Evolutionary conservation across 2,797 vertebrate species (phyloP).

Genomic region (Emys orbicularis): DNA sequence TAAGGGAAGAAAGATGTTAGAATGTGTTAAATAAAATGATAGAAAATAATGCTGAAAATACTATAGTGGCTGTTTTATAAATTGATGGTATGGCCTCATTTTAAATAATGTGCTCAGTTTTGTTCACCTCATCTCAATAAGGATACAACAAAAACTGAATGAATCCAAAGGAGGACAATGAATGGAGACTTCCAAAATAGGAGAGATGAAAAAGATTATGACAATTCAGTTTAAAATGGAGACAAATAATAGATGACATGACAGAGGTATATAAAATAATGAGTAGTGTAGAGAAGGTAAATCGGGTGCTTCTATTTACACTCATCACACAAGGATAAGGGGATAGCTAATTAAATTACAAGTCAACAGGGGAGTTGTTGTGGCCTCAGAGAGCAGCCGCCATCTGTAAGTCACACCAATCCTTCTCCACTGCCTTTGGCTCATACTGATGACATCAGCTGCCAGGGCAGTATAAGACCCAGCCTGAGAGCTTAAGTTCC

Average conservation of each 20-base stretch:
- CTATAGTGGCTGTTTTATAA: neutral
- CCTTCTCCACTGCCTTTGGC: neutral
- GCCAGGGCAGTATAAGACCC: slow-evolving; percentile 6
- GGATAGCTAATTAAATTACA: neutral
- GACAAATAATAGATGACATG: neutral
- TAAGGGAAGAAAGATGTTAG: neutral
- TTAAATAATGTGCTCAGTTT: neutral
- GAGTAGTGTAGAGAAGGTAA: neutral
- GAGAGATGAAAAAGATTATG: slow-evolving; percentile 48
- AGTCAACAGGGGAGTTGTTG: neutral
- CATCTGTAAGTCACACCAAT: slow-evolving; percentile 1
- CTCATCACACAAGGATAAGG: neutral
- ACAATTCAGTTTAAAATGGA: neutral
- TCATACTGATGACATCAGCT: neutral
- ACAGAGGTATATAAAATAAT: neutral
- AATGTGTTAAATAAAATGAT: neutral
- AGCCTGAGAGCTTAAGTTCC: neutral
- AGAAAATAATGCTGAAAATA: neutral
- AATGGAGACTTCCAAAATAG: slow-evolving; percentile 32
- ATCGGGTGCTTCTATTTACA: neutral
- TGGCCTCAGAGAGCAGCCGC: neutral
- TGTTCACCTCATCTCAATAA: neutral
- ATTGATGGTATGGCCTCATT: neutral
- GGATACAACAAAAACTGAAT: neutral
- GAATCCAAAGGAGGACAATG: neutral